Conservation (phyloP, 2,888 invertebrate genomes). For the Idaea biselata region DNA sequence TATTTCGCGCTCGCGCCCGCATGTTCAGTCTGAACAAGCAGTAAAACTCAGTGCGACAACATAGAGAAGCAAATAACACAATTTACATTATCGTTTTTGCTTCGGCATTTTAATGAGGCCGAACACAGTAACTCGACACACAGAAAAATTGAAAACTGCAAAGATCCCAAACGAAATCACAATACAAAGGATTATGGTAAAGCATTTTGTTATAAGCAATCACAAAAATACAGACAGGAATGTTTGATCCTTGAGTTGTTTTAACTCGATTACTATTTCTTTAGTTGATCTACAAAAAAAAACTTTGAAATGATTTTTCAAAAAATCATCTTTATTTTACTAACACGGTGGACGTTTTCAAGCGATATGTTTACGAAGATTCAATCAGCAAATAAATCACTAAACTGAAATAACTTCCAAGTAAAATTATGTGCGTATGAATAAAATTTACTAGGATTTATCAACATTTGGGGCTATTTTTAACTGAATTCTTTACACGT, state of each 20-base stretch:
- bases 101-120: neutral
- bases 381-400: neutral
- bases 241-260: neutral
- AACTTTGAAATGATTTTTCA: no score
- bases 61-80: neutral
- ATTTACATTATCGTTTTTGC: neutral
- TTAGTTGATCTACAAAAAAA: no score
- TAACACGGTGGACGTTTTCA: no score
- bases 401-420: conserved; percentile 18
- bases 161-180: neutral
- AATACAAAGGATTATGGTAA: neutral
- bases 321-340: no score
- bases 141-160: neutral
- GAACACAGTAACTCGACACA: neutral
- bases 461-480: conserved; percentile 24
- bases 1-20: no score
- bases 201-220: neutral
- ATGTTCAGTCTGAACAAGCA: neutral
- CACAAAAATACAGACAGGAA: neutral
- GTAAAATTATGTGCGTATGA: conserved; percentile 34
- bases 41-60: conserved; percentile 9
- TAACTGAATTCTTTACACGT: neutral
- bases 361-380: no score
- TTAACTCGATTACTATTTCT: neutral
- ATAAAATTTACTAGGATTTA: conserved; percentile 24